phyloP scores from a whole-genome alignment of 2,888 invertebrate species.

The Drosophila affinis region DNA sequence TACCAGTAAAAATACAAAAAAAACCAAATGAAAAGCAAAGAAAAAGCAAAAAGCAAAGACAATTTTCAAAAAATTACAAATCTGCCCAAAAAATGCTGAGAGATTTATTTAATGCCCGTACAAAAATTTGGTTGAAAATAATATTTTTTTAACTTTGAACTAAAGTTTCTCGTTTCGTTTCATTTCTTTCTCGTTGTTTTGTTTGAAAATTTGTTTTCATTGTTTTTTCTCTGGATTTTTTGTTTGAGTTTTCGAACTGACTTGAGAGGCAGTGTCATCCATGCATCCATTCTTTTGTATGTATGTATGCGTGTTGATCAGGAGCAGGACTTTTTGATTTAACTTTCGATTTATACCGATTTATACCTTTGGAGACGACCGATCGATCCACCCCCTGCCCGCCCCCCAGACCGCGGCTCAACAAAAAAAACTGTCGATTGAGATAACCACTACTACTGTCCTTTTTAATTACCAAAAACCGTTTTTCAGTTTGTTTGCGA shows the following conservation, averaged over 20 bases:
- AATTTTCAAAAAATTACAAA: constrained; percentile 4
- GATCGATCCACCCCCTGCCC: neutral
- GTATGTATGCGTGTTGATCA: constrained; percentile 68
- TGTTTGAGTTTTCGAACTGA: constrained; percentile 40
- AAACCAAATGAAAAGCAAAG: constrained; percentile 20
- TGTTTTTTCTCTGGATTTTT: constrained; percentile 32
- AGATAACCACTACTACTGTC: neutral
- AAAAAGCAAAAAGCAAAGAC: constrained; percentile 6
- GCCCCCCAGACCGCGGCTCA: neutral
- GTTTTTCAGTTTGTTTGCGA: constrained; percentile 27
- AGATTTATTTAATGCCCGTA: constrained; percentile 22
- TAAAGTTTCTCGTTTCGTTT: neutral
- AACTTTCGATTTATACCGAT: constrained; percentile 75
- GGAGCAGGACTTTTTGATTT: constrained; percentile 72
- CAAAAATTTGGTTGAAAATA: constrained; percentile 10
- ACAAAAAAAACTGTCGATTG: neutral
- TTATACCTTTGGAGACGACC: neutral
- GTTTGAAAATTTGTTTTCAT: constrained; percentile 20
- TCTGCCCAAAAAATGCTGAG: constrained; percentile 26
- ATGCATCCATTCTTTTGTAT: constrained; percentile 54
- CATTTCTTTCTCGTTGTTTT: constrained; percentile 1
- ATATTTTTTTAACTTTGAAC: neutral
- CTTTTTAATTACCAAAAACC: constrained; percentile 4
- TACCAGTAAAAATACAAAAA: constrained; percentile 44
- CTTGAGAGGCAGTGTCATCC: constrained; percentile 27